Conservation (phyloP, 2,888 invertebrate genomes). For the Amphipyra tragopoginis region DNA sequence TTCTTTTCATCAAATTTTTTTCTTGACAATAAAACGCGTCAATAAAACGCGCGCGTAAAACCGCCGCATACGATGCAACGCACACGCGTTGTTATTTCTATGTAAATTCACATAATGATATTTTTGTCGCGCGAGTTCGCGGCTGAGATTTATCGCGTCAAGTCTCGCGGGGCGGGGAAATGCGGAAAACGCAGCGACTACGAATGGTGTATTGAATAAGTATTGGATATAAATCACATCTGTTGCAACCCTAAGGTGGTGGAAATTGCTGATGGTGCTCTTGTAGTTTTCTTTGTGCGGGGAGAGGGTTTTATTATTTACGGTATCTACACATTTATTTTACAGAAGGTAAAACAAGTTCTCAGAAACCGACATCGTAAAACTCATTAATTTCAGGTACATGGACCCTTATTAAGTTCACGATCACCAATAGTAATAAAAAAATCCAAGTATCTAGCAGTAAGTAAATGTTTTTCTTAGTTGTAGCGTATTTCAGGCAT, state of each 20-base stretch:
- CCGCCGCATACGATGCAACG: conserved; percentile 52
- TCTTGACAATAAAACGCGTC: conserved; percentile 31
- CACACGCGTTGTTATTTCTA: conserved; percentile 81
- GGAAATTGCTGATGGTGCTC: conserved; percentile 66
- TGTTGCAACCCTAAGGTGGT: conserved; percentile 61
- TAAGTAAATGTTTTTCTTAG: no score
- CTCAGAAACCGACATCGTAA: neutral
- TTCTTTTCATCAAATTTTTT: no score
- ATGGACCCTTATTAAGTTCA: no score
- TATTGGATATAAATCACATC: conserved; percentile 70
- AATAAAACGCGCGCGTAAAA: conserved; percentile 31
- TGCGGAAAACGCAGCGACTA: conserved; percentile 51
- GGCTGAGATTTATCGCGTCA: conserved; percentile 79
- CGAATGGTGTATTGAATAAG: conserved; percentile 62
- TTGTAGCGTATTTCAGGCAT: neutral
- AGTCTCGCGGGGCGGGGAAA: conserved; percentile 62
- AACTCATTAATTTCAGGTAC: no score
- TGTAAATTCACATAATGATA: conserved; percentile 88
- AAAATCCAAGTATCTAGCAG: no score
- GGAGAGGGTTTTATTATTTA: conserved; percentile 47
- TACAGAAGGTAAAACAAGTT: neutral
- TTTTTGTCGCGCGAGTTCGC: conserved; percentile 85
- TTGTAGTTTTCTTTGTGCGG: conserved; percentile 54
- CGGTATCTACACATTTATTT: conserved; percentile 31
- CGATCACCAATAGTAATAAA: no score